Base-by-base conservation (phyloP, 1,140 invertebrate genomes). In the Trachymyrmex cornetzi region DNA sequence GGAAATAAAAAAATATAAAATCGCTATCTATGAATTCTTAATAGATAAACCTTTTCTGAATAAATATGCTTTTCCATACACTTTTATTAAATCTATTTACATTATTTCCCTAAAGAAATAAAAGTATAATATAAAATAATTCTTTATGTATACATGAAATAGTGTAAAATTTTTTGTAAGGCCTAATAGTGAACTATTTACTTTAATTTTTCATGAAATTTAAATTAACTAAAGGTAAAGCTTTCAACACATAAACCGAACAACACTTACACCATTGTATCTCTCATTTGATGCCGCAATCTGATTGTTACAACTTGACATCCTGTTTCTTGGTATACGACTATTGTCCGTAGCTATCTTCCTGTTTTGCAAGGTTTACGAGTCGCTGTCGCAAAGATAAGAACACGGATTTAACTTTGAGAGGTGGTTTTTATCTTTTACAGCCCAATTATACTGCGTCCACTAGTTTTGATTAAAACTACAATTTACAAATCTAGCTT, bases 391-490 rank as follows among this genome's bases (percentile, higher is more conserved):
- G 24, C 69, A 34, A 84, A 75, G 69, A 84, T 61, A 50, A 55
- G 3, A 59, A 71, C 67, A 30, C 9, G 55, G 38, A 74, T 82
- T 82, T 61, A 34, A 75, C 66, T 71, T 74, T n/a, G 27, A 84
- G 69, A 84, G 53, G 9, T 30, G 24, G 44, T 84, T 84, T 84
- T 59, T 75, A 50, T 38, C 63, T 55, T 69, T 80, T 80, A 80
- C 63, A 19, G 77, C 22, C 77, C 63, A 55, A 44, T 80, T 80
- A 67, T 30, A 27, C 19, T 30, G 22, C 30, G 9, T 19, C 14
- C 19, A 7, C 9, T 61, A 1, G 27, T 75, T 74, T 30, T 19
- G 38, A 84, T 84, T 74, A 84, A 84, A 84, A 61, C 5, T 59
- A 24, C 9, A 57, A 74, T 74, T 61, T 44, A 22, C 80, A 59